Percentiles rank a stretch among this genome's conserved stretches.
Conservation (phyloP, 1,140 invertebrate species). For the Gonioctena quinquepunctata region DNA sequence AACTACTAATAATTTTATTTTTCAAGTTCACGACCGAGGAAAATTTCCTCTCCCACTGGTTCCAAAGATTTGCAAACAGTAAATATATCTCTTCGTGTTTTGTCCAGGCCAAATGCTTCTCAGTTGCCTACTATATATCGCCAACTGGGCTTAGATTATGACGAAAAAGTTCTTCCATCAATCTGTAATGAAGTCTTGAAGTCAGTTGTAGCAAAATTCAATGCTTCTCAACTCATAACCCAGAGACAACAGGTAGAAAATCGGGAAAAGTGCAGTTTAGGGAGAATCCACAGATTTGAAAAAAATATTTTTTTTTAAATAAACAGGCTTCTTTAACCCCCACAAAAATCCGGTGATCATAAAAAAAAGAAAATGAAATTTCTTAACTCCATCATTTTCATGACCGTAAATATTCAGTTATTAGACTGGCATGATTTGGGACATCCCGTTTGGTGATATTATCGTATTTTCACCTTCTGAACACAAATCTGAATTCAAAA, state of each 20-base stretch:
- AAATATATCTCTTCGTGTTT: constrained; percentile 94
- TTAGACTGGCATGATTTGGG: no score
- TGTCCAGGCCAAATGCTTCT: constrained; percentile 87
- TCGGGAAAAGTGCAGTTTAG: neutral
- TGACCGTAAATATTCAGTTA: no score
- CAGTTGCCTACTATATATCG: constrained; percentile 86
- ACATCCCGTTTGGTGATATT: no score
- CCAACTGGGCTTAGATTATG: constrained; percentile 84
- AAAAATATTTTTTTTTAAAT: constrained; percentile 6
- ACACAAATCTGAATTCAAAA: no score
- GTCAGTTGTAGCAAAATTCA: constrained; percentile 99
- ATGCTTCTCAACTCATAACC: constrained; percentile 98
- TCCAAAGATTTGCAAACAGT: constrained; percentile 99
- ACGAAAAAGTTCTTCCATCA: constrained; percentile 92
- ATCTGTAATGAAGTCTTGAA: constrained; percentile 99
- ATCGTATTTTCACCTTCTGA: no score
- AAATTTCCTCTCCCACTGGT: constrained; percentile 96
- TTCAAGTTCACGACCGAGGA: constrained; percentile 81
- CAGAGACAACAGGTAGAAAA: constrained; percentile 94
- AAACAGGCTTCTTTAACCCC: no score
- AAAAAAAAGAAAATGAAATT: no score
- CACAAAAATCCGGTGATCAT: neutral
- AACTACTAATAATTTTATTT: neutral
- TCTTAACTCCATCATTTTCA: no score
- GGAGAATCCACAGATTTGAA: neutral